Percentiles rank a stretch among this genome's conserved stretches.
Evolutionary conservation across 2,797 vertebrate genomes (phyloP).

Genomic region (Xerus rutilus): DNA sequence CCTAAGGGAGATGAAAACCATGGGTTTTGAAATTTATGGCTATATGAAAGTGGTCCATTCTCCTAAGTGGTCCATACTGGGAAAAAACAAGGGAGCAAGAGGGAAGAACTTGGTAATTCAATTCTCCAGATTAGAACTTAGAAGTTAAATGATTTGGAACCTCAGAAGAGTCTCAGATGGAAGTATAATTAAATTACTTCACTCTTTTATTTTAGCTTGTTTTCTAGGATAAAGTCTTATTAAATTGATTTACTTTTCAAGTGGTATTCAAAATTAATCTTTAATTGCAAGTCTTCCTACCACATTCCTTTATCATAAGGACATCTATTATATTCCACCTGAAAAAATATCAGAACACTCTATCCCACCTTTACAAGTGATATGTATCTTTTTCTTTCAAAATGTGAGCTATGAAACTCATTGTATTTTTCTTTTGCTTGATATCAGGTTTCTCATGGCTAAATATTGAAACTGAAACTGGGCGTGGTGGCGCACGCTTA

Average conservation of each 20-base stretch:
- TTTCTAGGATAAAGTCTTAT: constrained; percentile 21
- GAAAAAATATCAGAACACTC: constrained; percentile 13
- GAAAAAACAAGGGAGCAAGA: constrained; percentile 22
- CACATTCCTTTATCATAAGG: neutral
- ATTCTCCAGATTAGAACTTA: constrained; percentile 8
- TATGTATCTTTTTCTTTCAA: constrained; percentile 19
- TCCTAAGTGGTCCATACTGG: neutral
- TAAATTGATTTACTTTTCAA: neutral
- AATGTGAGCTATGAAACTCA: neutral
- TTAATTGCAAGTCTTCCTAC: neutral
- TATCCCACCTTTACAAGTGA: neutral
- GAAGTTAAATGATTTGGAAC: constrained; percentile 28
- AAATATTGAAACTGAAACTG: neutral
- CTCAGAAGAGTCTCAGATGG: constrained; percentile 17
- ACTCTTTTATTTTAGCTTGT: neutral
- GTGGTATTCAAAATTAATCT: constrained; percentile 21
- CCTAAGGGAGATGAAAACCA: neutral
- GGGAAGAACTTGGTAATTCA: neutral
- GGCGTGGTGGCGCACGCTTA: too few relatives aligned
- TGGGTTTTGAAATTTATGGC: neutral
- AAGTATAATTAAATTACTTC: neutral
- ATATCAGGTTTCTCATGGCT: constrained; percentile 39
- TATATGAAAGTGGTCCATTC: neutral
- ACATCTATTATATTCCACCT: neutral
- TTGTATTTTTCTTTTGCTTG: constrained; percentile 17